Conservation (phyloP, 2,113 vertebrate genomes). For the Choloepus hoffmanni region DNA sequence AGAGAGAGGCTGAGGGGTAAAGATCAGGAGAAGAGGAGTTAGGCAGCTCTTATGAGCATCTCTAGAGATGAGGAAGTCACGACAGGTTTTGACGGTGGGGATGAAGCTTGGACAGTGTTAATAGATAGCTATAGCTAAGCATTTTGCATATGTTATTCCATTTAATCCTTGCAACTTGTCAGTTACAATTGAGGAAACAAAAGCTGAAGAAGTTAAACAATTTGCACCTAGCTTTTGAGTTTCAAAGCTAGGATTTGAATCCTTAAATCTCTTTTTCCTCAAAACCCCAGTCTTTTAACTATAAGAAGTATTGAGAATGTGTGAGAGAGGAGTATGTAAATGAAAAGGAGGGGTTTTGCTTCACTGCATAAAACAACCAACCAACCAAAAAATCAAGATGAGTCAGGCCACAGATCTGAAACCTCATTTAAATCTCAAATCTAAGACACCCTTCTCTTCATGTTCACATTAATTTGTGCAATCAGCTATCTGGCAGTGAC, state of each 20-base stretch:
- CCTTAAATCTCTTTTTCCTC: neutral
- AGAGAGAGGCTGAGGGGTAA: neutral
- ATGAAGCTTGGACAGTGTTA: no score
- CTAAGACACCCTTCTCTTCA: neutral
- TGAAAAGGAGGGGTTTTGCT: neutral
- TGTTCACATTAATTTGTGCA: neutral
- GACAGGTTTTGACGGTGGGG: neutral
- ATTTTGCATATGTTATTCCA: neutral
- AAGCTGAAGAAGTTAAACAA: conserved; percentile 44
- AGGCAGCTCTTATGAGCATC: neutral
- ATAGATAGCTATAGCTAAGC: neutral
- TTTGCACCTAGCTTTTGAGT: conserved; percentile 41
- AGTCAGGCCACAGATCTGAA: neutral
- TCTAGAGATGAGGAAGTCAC: neutral
- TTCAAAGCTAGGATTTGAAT: conserved; percentile 46
- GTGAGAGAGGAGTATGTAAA: neutral
- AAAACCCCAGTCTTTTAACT: conserved; percentile 9
- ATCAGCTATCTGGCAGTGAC: neutral
- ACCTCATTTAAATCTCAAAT: neutral
- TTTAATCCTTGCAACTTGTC: conserved; percentile 23
- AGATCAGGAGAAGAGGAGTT: fast-evolving
- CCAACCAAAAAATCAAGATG: neutral
- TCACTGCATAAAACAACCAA: neutral
- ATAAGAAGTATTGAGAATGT: neutral
- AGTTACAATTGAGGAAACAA: neutral